Conservation (phyloP, 2,797 vertebrate species). For the Halcyon smyrnensis region DNA sequence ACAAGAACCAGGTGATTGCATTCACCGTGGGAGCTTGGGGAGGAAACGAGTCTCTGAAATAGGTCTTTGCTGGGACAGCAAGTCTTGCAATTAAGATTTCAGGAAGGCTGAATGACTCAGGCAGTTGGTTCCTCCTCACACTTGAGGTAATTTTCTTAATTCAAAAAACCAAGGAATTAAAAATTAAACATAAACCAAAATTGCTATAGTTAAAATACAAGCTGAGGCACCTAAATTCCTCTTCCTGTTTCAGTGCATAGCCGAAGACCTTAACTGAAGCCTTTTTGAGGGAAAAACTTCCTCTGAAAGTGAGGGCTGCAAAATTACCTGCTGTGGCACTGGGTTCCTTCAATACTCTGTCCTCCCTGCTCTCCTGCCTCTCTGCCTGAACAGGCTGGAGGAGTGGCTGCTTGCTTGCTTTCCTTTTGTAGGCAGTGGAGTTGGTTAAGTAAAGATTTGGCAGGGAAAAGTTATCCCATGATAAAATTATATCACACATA, state of each 20-base stretch:
- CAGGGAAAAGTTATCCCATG: not conserved
- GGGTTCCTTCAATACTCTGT: not conserved
- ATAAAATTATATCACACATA: conserved; percentile 2
- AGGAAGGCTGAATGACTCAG: not conserved
- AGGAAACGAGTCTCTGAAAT: not conserved
- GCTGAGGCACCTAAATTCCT: not conserved
- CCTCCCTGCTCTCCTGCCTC: not conserved
- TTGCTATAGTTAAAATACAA: not conserved
- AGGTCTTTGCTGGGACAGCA: not conserved
- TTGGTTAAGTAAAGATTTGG: not conserved
- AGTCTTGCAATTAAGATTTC: not conserved
- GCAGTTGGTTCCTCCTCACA: not conserved
- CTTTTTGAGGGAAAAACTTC: not conserved
- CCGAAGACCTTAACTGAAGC: not conserved
- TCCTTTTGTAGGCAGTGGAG: not conserved
- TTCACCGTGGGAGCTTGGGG: not conserved
- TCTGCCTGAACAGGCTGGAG: not conserved
- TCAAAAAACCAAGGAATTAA: not conserved
- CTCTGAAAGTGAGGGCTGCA: not conserved
- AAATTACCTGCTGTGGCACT: not conserved
- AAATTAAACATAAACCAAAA: not conserved
- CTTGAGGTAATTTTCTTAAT: not conserved
- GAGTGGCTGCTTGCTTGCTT: not conserved
- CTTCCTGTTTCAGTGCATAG: not conserved
- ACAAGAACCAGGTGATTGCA: not conserved